phyloP scores from a whole-genome alignment of 2,888 invertebrate species.

The Hedya salicella region DNA sequence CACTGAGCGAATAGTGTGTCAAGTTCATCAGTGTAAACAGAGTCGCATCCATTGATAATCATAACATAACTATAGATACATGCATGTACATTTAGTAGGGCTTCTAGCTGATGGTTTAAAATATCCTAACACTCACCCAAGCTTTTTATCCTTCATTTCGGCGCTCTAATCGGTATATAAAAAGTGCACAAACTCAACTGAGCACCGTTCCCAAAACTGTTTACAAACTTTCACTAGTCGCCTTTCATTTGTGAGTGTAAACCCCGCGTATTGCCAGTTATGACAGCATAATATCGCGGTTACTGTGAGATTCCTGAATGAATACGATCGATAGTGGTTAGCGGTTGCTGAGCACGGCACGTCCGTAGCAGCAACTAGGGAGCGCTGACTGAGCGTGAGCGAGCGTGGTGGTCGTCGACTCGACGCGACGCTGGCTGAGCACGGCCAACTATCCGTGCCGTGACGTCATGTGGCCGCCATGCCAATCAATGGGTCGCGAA shows the following conservation, averaged over 20 bases:
- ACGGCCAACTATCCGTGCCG: background rate
- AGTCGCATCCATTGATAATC: background rate
- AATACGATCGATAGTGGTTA: constrained; percentile 61
- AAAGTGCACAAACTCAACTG: constrained; percentile 25
- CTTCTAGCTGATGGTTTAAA: background rate
- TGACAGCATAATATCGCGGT: constrained; percentile 21
- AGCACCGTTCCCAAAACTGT: constrained; percentile 44
- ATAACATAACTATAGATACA: background rate
- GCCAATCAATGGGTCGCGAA: constrained; percentile 36
- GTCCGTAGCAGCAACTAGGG: constrained; percentile 47
- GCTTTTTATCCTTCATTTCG: constrained; percentile 67
- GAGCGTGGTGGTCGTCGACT: constrained; percentile 31
- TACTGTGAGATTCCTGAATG: constrained; percentile 52
- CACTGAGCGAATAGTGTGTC: background rate
- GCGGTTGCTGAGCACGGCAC: constrained; percentile 44
- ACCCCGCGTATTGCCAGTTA: constrained; percentile 24
- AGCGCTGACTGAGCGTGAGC: constrained; percentile 50
- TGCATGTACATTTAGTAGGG: background rate
- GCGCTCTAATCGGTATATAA: constrained; percentile 32
- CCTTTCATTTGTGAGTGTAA: constrained; percentile 20
- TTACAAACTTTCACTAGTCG: constrained; percentile 53
- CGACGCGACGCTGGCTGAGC: constrained; percentile 1
- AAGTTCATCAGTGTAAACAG: constrained; percentile 19
- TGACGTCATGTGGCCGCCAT: constrained; percentile 44
- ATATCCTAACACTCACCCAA: constrained; percentile 57